These are phyloP conservation scores for Melinopterus prodromus DNA, from an alignment of 2,888 invertebrate species.

Conservation along the genomic window DNA sequence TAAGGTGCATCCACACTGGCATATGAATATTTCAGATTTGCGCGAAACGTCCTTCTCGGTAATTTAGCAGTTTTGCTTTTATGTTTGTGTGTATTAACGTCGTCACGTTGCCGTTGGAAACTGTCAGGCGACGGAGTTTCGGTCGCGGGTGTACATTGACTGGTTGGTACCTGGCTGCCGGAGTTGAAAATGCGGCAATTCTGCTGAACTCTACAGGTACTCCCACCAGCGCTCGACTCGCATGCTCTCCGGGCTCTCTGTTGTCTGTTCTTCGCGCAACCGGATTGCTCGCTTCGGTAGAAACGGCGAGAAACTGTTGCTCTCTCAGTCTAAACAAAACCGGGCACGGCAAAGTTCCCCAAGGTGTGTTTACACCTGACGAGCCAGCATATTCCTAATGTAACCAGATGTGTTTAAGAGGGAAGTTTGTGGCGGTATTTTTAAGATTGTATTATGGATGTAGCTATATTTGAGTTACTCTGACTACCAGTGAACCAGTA, in stretches of 20 bases:
- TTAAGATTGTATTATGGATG: too few relatives aligned
- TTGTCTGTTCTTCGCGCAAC: neutral
- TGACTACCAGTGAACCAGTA: too few relatives aligned
- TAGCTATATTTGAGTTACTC: too few relatives aligned
- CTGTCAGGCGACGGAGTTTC: neutral
- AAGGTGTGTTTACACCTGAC: neutral
- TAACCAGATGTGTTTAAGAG: too few relatives aligned
- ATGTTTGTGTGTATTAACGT: neutral
- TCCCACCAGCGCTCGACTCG: neutral
- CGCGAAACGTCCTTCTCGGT: too few relatives aligned
- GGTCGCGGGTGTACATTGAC: neutral
- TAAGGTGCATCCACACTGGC: too few relatives aligned
- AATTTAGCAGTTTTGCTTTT: neutral
- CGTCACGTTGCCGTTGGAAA: neutral
- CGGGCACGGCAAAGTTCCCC: neutral
- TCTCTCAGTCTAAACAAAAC: neutral
- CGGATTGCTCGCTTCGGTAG: neutral
- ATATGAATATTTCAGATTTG: too few relatives aligned
- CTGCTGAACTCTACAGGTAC: neutral
- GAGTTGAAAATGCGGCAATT: neutral
- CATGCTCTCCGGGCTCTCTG: neutral
- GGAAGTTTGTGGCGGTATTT: too few relatives aligned
- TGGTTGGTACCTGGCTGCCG: neutral
- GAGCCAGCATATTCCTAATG: too few relatives aligned
- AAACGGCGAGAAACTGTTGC: neutral